Percentiles rank a stretch among this genome's conserved stretches.
Evolutionary conservation across 2,888 invertebrate species (phyloP).

Genomic region (Andrena minutula): DNA sequence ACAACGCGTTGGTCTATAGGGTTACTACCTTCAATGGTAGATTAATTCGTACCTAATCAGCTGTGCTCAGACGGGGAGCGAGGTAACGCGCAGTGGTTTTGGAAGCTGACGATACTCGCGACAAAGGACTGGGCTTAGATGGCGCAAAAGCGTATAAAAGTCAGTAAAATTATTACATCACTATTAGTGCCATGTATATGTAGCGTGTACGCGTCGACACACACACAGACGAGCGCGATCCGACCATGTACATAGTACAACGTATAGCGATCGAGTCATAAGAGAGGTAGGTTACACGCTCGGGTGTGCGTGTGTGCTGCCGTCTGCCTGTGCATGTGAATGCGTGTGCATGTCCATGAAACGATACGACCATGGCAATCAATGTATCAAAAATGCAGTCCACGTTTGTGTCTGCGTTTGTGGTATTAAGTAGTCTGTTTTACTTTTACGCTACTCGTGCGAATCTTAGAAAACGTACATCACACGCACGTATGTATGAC

Average conservation of each 20-base stretch:
- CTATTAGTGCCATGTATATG: neutral
- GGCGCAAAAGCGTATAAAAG: conserved; percentile 1
- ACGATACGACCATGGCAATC: too few relatives aligned
- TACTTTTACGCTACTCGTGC: neutral
- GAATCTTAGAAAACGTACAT: neutral
- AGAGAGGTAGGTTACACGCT: neutral
- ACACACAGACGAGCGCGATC: too few relatives aligned
- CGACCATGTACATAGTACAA: neutral
- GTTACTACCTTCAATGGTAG: too few relatives aligned
- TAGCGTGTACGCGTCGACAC: neutral
- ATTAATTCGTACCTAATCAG: too few relatives aligned
- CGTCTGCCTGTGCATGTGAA: neutral
- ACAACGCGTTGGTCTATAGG: neutral
- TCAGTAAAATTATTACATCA: neutral
- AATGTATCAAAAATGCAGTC: too few relatives aligned
- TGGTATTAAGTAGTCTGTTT: too few relatives aligned
- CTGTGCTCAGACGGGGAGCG: neutral
- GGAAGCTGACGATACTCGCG: neutral
- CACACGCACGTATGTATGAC: neutral
- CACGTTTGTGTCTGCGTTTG: too few relatives aligned
- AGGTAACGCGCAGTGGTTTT: neutral
- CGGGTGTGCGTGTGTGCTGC: neutral
- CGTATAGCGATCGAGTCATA: too few relatives aligned
- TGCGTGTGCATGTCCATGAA: too few relatives aligned
- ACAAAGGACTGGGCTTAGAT: neutral